Evolutionary conservation across 2,888 invertebrate species (phyloP).

Genomic region (Myopa testacea): DNA sequence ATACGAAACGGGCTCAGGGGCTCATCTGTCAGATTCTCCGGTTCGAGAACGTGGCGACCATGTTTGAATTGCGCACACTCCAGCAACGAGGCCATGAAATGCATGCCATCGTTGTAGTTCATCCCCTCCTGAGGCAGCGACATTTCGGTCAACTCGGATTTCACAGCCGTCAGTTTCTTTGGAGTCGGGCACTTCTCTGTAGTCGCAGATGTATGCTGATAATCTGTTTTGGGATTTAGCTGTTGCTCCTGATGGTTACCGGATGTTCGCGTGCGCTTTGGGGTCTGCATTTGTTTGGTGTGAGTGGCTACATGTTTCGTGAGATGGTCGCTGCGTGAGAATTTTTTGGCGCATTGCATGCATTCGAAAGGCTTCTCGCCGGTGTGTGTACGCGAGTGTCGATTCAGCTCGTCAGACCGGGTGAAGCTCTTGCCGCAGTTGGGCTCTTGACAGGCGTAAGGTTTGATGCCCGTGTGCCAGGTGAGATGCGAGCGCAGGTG

Average conservation of each 20-base stretch:
- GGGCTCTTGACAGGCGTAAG: slow-evolving; percentile 60
- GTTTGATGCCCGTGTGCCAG: slow-evolving; percentile 66
- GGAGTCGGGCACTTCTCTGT: slow-evolving; percentile 44
- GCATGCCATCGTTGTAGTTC: slow-evolving; percentile 51
- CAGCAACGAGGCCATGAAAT: slow-evolving; percentile 54
- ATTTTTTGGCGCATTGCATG: slow-evolving; percentile 62
- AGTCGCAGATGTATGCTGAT: slow-evolving; percentile 18
- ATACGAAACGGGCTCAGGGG: slow-evolving; percentile 53
- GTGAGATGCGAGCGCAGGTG: slow-evolving; percentile 65
- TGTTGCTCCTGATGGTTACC: neutral
- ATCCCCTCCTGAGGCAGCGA: neutral
- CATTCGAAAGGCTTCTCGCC: slow-evolving; percentile 65
- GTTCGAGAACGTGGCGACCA: slow-evolving; percentile 15
- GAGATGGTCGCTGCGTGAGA: slow-evolving; percentile 64
- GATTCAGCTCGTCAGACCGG: slow-evolving; percentile 63
- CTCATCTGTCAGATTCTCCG: slow-evolving; percentile 39
- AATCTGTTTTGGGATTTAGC: neutral
- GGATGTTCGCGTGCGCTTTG: slow-evolving; percentile 44
- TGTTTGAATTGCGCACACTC: slow-evolving; percentile 30
- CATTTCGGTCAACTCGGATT: slow-evolving; percentile 20
- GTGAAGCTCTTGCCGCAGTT: slow-evolving; percentile 65
- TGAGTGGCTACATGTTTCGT: slow-evolving; percentile 64
- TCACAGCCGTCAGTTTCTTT: slow-evolving; percentile 46
- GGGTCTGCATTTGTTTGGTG: slow-evolving; percentile 54
- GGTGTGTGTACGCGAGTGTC: slow-evolving; percentile 63